phyloP scores from a whole-genome alignment of 2,113 vertebrate species.

The Phainopepla nitens region DNA sequence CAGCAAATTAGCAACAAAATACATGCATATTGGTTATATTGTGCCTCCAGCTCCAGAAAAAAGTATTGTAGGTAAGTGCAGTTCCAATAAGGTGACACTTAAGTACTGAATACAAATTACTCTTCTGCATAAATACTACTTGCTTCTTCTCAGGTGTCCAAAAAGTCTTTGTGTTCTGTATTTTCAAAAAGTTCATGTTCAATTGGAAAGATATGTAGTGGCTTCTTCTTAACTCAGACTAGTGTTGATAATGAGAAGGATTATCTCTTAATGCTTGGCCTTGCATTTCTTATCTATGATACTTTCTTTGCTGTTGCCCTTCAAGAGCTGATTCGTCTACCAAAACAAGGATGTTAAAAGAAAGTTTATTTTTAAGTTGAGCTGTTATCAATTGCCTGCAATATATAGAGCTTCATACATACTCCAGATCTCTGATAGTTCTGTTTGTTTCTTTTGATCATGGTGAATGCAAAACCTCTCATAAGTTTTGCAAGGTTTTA shows the following conservation, averaged over 20 bases:
- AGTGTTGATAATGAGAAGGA: background rate
- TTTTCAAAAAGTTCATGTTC: background rate
- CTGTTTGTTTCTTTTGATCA: background rate
- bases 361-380: background rate
- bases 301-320: background rate
- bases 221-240: background rate
- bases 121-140: background rate
- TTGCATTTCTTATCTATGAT: background rate
- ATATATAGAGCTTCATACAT: background rate
- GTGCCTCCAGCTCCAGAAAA: constrained; percentile 98
- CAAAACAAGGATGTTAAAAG: background rate
- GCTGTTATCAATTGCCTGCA: background rate
- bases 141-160: background rate
- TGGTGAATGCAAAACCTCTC: background rate
- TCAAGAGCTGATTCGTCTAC: background rate
- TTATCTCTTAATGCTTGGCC: background rate
- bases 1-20: constrained; percentile 93
- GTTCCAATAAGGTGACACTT: background rate
- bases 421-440: background rate
- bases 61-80: constrained; percentile 94
- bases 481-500: background rate
- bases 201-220: background rate
- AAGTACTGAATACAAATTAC: background rate
- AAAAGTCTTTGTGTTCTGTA: background rate
- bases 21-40: constrained; percentile 93